phyloP scores from a whole-genome alignment of 2,888 invertebrate genomes.

The Dendrolimus pini region DNA sequence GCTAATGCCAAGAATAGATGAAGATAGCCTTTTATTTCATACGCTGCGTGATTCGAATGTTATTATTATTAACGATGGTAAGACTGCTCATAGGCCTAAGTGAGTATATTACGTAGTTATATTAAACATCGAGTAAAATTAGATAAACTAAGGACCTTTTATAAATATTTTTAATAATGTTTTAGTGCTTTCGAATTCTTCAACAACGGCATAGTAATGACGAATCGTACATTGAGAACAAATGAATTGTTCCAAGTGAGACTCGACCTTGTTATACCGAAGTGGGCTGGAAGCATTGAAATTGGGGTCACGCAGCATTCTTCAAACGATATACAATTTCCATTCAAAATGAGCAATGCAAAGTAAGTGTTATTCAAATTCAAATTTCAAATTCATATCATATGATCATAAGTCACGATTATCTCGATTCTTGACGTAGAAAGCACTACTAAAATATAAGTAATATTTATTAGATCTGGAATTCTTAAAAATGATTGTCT shows the following conservation, averaged over 20 bases:
- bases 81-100: conserved; percentile 95
- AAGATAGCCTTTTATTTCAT: conserved; percentile 91
- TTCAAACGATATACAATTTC: conserved; percentile 90
- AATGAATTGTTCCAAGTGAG: conserved; percentile 96
- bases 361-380: conserved; percentile 64
- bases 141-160: too few relatives aligned
- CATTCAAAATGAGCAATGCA: conserved; percentile 96
- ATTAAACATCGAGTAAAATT: too few relatives aligned
- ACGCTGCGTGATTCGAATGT: conserved; percentile 94
- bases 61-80: conserved; percentile 91
- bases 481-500: too few relatives aligned
- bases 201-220: conserved; percentile 95
- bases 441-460: too few relatives aligned
- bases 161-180: conserved; percentile 6
- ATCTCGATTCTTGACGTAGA: too few relatives aligned
- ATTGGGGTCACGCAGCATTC: conserved; percentile 95
- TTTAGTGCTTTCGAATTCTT: conserved; percentile 92
- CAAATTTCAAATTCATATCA: too few relatives aligned
- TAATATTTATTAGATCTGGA: too few relatives aligned
- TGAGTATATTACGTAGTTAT: conserved; percentile 55
- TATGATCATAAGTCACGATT: too few relatives aligned
- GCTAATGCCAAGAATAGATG: conserved; percentile 50
- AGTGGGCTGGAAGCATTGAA: conserved; percentile 97
- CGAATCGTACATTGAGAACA: conserved; percentile 87
- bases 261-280: conserved; percentile 92